These are phyloP conservation scores for Gymnorhina tibicen DNA, from an alignment of 2,113 vertebrate genomes.

Conservation along the genomic window DNA sequence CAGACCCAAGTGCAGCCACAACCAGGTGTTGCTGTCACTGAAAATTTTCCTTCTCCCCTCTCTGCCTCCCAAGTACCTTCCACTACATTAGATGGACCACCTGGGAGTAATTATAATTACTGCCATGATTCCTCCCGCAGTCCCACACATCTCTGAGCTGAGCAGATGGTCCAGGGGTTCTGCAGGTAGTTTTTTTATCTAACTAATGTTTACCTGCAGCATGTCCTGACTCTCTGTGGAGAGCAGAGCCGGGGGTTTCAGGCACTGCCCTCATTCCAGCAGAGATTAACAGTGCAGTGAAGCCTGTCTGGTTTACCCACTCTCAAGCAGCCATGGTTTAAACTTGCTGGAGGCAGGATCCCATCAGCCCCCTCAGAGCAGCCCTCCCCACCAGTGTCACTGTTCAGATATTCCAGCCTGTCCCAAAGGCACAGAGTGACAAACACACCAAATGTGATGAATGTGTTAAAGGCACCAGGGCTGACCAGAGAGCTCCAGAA, in stretches of 20 bases:
- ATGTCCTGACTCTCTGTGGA: neutral
- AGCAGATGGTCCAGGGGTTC: conserved; percentile 6
- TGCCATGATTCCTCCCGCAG: neutral
- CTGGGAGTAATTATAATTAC: neutral
- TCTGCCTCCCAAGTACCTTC: conserved; percentile 14
- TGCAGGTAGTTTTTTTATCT: neutral
- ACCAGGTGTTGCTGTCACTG: neutral
- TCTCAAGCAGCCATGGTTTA: neutral
- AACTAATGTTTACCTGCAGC: neutral
- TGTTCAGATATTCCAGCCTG: neutral
- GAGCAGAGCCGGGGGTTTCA: neutral
- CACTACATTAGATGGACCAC: neutral
- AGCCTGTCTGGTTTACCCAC: neutral
- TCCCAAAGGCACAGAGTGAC: neutral
- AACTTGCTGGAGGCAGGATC: neutral
- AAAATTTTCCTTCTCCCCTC: neutral
- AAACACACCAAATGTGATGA: neutral
- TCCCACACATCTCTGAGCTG: neutral
- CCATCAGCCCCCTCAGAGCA: neutral
- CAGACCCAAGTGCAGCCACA: neutral
- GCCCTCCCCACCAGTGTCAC: neutral
- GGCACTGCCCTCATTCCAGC: neutral
- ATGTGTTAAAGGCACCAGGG: neutral
- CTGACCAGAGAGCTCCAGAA: neutral
- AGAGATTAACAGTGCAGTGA: neutral